These are phyloP conservation scores for Pentalonia nigronervosa DNA, from an alignment of 1,140 invertebrate species.

Conservation along the genomic window DNA sequence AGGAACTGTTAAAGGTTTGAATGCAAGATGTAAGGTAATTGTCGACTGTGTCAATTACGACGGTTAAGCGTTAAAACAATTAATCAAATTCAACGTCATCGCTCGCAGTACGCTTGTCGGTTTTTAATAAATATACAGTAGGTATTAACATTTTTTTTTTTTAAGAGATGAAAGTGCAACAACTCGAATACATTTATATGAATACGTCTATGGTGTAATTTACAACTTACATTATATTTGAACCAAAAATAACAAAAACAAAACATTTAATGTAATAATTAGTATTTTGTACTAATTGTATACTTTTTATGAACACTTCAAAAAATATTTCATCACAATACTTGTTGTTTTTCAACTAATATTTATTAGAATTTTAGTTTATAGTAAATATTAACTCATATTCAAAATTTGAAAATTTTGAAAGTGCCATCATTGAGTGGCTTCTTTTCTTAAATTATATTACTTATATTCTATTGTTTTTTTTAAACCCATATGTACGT, in stretches of 20 bases:
- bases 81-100: background rate
- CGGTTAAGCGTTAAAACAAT: background rate
- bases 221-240: background rate
- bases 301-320: background rate
- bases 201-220: background rate
- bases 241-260: background rate
- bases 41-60: background rate
- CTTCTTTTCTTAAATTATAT: no score
- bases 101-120: background rate
- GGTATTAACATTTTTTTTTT: background rate
- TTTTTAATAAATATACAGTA: slow-evolving; percentile 4
- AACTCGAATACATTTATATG: background rate
- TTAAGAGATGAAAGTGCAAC: background rate
- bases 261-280: background rate
- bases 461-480: no score
- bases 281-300: background rate
- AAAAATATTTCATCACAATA: background rate
- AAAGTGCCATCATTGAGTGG: no score
- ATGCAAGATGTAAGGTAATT: background rate
- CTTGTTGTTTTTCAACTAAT: background rate
- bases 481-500: no score
- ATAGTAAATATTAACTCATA: background rate
- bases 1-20: background rate
- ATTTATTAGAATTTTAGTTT: background rate
- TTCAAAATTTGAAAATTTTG: no score